Percentiles rank a stretch among this genome's conserved stretches.
Evolutionary conservation across 1,140 invertebrate genomes (phyloP).

Genomic region (Episyrphus balteatus): DNA sequence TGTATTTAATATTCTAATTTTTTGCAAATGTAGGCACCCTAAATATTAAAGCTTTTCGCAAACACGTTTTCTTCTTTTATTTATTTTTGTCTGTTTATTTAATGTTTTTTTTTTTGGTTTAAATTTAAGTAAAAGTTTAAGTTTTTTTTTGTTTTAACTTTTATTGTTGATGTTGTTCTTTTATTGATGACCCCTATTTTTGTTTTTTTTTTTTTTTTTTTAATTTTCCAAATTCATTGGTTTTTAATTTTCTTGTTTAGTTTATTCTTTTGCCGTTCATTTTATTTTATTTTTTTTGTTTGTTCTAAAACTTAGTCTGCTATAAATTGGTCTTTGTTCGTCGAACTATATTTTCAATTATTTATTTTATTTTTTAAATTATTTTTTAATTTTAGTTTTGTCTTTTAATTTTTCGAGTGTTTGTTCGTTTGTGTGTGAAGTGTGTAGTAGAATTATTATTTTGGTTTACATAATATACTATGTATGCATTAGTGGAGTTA

Average conservation of each 20-base stretch:
- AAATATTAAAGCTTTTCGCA: constrained; percentile 38
- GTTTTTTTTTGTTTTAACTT: not conserved
- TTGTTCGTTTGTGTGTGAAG: too few relatives aligned
- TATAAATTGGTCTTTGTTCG: not conserved
- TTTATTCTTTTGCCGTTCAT: constrained; percentile 3
- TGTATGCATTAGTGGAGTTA: too few relatives aligned
- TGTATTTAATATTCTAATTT: constrained; percentile 31
- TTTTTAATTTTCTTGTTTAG: not conserved
- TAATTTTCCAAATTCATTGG: constrained; percentile 5
- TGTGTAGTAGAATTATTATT: too few relatives aligned
- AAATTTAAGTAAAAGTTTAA: not conserved
- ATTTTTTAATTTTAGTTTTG: not conserved
- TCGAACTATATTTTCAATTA: constrained; percentile 10
- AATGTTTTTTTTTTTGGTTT: constrained; percentile 1
- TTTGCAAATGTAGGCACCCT: constrained; percentile 37
- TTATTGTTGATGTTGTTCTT: constrained; percentile 9
- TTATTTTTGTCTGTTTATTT: constrained; percentile 1
- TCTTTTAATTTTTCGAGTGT: not conserved
- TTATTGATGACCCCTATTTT: constrained; percentile 4
- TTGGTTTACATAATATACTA: too few relatives aligned
- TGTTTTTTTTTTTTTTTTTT: constrained; percentile 12
- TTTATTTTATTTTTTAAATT: constrained; percentile 3
- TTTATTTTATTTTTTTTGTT: constrained; percentile 14
- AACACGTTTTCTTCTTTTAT: constrained; percentile 28
- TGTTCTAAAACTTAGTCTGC: too few relatives aligned